phyloP scores from a whole-genome alignment of 2,888 invertebrate genomes.

The Diadegma fenestrale region DNA sequence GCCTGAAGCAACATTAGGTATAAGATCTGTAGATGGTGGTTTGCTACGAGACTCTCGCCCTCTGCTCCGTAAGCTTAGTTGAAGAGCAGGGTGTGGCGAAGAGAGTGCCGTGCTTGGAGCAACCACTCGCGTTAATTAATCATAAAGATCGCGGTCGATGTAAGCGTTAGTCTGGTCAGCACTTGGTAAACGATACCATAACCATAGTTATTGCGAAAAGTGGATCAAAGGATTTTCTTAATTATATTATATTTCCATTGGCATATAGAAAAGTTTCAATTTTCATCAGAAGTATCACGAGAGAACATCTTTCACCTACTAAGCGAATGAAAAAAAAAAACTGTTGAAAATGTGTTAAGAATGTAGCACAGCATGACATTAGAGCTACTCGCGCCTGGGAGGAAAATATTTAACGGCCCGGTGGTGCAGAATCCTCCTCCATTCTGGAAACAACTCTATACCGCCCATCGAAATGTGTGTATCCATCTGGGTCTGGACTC shows the following conservation, averaged over 20 bases:
- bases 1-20: constrained; percentile 36
- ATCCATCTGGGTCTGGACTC: constrained; percentile 47
- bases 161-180: constrained; percentile 29
- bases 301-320: background rate
- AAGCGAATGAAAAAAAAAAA: background rate
- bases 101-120: constrained; percentile 36
- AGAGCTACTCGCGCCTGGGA: background rate
- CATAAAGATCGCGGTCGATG: constrained; percentile 44
- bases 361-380: background rate
- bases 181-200: constrained; percentile 28
- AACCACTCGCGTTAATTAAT: constrained; percentile 66
- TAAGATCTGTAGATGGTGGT: constrained; percentile 22
- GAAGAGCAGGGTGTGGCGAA: constrained; percentile 22
- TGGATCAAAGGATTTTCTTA: constrained; percentile 12
- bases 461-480: background rate
- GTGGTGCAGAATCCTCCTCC: background rate
- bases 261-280: background rate
- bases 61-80: constrained; percentile 5
- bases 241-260: background rate
- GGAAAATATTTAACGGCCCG: background rate
- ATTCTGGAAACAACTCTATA: background rate
- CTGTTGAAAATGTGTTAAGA: background rate
- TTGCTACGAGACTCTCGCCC: constrained; percentile 8
- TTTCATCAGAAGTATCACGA: background rate
- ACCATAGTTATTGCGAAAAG: constrained; percentile 35